Conservation (phyloP, 53 echinoderm and acorn worm genomes). For the Patiria pectinifera region DNA sequence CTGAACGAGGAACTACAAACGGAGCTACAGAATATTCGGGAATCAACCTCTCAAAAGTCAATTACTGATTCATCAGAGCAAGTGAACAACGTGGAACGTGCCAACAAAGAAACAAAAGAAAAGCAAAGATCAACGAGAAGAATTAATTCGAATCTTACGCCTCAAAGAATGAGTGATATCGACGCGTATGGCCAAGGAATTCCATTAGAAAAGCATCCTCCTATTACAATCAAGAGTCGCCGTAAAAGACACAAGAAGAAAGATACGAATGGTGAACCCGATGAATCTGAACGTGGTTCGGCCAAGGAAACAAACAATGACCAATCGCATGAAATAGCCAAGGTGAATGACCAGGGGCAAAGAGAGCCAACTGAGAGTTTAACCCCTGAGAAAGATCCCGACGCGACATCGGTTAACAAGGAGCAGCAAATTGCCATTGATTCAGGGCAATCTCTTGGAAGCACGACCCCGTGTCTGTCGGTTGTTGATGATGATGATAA, state of each 20-base stretch:
- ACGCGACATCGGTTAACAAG: background rate
- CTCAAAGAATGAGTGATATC: constrained; percentile 79
- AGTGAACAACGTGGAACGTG: background rate
- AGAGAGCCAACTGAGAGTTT: background rate
- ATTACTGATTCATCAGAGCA: background rate
- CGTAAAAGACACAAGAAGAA: constrained; percentile 23
- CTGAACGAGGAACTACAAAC: constrained; percentile 12
- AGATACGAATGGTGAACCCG: background rate
- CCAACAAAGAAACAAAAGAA: constrained; percentile 22
- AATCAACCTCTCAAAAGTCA: constrained; percentile 11
- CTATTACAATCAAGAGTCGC: constrained; percentile 20
- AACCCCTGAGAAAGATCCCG: background rate
- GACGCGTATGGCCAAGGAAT: constrained; percentile 89
- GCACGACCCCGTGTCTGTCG: background rate
- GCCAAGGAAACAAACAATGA: background rate
- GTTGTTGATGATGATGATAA: background rate
- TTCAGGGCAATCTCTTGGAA: background rate
- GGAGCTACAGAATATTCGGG: constrained; percentile 17
- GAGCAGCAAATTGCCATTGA: background rate
- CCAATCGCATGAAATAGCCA: background rate
- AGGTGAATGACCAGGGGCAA: background rate
- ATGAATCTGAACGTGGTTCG: background rate
- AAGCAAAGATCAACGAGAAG: constrained; percentile 50
- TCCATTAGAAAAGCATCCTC: constrained; percentile 62
- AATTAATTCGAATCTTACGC: constrained; percentile 61